These are phyloP conservation scores for Anorthoa munda DNA, from an alignment of 2,888 invertebrate species.

Conservation along the genomic window DNA sequence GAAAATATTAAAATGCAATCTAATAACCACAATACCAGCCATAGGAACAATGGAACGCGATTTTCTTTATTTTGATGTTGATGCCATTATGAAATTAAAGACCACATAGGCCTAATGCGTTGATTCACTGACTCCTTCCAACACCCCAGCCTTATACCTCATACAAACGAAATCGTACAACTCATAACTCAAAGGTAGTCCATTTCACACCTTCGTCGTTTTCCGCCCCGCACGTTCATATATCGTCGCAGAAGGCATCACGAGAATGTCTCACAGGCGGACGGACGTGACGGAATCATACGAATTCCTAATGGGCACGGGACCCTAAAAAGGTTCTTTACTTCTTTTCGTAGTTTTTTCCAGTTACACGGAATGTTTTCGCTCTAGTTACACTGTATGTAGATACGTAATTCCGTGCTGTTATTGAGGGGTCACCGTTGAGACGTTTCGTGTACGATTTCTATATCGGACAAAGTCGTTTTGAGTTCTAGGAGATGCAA, in stretches of 20 bases:
- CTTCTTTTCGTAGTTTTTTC: slow-evolving; percentile 39
- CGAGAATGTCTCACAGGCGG: slow-evolving; percentile 55
- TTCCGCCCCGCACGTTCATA: slow-evolving; percentile 27
- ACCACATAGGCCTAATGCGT: not conserved
- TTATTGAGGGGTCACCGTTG: slow-evolving; percentile 4
- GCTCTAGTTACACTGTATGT: slow-evolving; percentile 26
- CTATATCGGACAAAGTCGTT: not conserved
- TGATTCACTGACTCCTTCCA: not conserved
- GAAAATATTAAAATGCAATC: not conserved
- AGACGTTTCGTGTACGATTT: slow-evolving; percentile 10
- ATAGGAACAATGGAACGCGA: not conserved
- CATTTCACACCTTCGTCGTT: slow-evolving; percentile 21
- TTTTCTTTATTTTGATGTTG: not conserved
- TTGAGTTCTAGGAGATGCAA: slow-evolving; percentile 12
- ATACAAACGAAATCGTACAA: slow-evolving; percentile 3
- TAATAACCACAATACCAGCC: not conserved
- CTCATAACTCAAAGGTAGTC: slow-evolving; percentile 22
- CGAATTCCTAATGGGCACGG: slow-evolving; percentile 61
- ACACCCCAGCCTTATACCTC: not conserved
- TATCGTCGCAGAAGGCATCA: slow-evolving; percentile 38
- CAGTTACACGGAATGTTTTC: slow-evolving; percentile 51
- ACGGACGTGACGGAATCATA: slow-evolving; percentile 64
- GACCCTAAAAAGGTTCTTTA: slow-evolving; percentile 56
- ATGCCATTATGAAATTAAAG: not conserved
- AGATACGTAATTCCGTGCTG: slow-evolving; percentile 26